Conservation (phyloP, 2,888 invertebrate species). For the Hyposoter dolosus region DNA sequence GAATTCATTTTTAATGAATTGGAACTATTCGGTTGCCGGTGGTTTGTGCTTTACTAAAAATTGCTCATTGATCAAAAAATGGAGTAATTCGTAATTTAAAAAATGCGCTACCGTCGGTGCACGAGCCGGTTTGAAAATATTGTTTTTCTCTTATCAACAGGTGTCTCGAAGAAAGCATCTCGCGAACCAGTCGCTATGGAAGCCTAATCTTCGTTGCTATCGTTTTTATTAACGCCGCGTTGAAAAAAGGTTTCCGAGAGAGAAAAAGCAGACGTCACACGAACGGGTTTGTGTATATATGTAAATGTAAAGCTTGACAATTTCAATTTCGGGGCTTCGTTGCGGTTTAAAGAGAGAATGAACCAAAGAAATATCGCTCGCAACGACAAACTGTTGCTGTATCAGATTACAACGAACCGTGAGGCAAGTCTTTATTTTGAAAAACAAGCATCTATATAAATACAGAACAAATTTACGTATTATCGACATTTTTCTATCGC, state of each 20-base stretch:
- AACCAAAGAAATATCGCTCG: conserved; percentile 34
- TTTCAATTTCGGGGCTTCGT: conserved; percentile 44
- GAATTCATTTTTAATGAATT: background rate
- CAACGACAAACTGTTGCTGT: background rate
- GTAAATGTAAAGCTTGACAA: conserved; percentile 75
- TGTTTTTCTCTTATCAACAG: conserved; percentile 44
- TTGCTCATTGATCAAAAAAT: background rate
- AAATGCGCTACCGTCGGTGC: background rate
- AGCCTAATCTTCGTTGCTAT: conserved; percentile 80
- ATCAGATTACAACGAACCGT: background rate
- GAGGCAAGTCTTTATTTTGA: conserved; percentile 6
- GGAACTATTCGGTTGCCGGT: background rate
- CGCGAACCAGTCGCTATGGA: conserved; percentile 85
- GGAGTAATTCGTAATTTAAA: background rate
- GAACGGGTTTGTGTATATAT: conserved; percentile 77
- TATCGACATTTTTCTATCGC: conserved; percentile 48
- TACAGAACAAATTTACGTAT: conserved; percentile 16
- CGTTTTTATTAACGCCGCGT: conserved; percentile 41
- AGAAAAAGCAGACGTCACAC: conserved; percentile 55
- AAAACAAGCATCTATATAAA: background rate
- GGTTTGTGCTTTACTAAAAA: background rate
- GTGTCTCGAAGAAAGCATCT: conserved; percentile 81
- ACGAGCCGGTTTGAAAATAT: background rate
- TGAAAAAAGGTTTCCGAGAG: background rate
- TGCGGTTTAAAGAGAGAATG: conserved; percentile 22